Percentiles rank a stretch among this genome's conserved stretches.
phyloP scores from a whole-genome alignment of 2,113 vertebrate species.

The Meriones unguiculatus region DNA sequence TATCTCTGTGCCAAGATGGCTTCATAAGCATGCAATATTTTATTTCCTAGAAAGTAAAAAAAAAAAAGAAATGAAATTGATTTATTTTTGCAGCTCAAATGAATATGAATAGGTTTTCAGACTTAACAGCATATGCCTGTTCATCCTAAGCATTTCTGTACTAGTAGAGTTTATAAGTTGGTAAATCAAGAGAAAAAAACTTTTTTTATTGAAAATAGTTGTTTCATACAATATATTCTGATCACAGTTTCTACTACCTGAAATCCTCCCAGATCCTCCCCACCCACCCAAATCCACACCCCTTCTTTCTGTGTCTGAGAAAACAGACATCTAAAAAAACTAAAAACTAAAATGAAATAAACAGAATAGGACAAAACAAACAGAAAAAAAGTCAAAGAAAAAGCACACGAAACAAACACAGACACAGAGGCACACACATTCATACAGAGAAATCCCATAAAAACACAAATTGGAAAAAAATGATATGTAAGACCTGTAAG shows the following conservation, averaged over 20 bases:
- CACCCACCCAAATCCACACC: background rate
- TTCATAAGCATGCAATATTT: background rate
- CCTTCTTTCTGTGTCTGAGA: background rate
- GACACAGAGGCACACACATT: background rate
- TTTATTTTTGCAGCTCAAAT: slow-evolving; percentile 24
- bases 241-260: background rate
- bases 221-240: background rate
- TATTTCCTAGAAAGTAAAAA: slow-evolving; percentile 22
- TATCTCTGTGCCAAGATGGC: background rate
- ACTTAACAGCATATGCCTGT: background rate
- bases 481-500: background rate
- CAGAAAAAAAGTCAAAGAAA: background rate
- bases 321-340: background rate
- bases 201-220: background rate
- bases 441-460: background rate
- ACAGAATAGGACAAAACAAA: background rate
- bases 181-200: slow-evolving; percentile 12
- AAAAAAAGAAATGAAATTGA: background rate
- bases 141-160: background rate
- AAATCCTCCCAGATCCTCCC: background rate
- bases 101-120: background rate
- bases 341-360: background rate
- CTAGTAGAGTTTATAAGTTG: background rate
- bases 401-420: background rate
- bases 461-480: background rate